phyloP scores from a whole-genome alignment of 2,113 vertebrate genomes.

The Pelvicachromis taeniatus region DNA sequence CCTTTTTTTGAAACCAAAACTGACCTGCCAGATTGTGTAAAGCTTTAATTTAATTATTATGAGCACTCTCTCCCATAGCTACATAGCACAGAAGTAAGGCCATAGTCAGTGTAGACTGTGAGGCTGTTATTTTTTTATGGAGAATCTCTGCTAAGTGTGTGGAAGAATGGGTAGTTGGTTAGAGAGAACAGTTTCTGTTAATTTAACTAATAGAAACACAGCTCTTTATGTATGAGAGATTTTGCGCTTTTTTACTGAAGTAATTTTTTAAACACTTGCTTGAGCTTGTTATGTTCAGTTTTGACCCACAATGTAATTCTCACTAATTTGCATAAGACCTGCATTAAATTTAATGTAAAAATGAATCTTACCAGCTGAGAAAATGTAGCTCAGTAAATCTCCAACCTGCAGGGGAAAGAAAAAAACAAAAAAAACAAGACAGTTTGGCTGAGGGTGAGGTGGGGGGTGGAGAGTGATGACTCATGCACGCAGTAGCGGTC shows the following conservation, averaged over 20 bases:
- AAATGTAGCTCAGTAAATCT: conserved; percentile 50
- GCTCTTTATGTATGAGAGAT: background rate
- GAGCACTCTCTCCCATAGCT: background rate
- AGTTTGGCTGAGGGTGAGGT: conserved; percentile 46
- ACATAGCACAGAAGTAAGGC: background rate
- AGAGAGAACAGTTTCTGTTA: background rate
- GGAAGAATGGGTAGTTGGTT: background rate
- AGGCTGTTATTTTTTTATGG: background rate
- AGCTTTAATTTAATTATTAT: conserved; percentile 34
- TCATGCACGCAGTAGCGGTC: conserved; percentile 69
- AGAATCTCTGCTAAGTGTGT: background rate
- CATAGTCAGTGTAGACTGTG: background rate
- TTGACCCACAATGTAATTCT: background rate
- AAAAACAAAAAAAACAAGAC: conserved; percentile 35
- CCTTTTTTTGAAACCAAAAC: background rate
- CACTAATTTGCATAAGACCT: conserved; percentile 24
- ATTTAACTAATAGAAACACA: background rate
- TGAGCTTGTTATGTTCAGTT: background rate
- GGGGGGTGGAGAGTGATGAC: conserved; percentile 69
- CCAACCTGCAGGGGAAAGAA: conserved; percentile 42
- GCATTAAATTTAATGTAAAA: conserved; percentile 22
- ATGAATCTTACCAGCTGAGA: conserved; percentile 31
- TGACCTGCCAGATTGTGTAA: background rate
- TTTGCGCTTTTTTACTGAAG: background rate
- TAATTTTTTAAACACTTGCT: background rate